A percentile compares a stretch with the other conserved stretches of the same genome.
Conservation (phyloP, 1,140 invertebrate species). For the Lepidurus arcticus region DNA sequence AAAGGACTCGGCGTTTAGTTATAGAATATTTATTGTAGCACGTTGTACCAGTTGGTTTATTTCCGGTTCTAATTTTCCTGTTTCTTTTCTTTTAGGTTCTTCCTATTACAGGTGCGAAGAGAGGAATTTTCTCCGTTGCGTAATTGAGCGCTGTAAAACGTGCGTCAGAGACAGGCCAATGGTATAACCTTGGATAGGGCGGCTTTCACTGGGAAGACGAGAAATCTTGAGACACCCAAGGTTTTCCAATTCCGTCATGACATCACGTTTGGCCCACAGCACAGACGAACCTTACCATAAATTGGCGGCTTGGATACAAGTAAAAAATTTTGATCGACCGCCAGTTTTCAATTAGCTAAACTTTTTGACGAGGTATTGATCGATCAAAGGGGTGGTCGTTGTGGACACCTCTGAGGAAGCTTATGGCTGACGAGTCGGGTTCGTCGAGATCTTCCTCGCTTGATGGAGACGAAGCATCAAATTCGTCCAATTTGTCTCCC, state of each 20-base stretch:
- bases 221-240: background rate
- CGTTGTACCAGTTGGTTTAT: background rate
- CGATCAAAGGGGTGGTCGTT: constrained; percentile 7
- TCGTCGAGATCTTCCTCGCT: background rate
- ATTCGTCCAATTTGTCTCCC: constrained; percentile 18
- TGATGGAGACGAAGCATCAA: background rate
- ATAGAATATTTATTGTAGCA: background rate
- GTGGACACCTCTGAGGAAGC: background rate
- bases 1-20: background rate
- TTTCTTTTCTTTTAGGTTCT: background rate
- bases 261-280: background rate
- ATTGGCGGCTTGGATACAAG: constrained; percentile 13
- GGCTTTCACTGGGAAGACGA: background rate
- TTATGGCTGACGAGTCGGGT: background rate
- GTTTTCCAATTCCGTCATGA: background rate
- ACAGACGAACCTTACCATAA: constrained; percentile 1
- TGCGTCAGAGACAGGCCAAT: background rate
- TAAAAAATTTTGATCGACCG: background rate
- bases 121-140: background rate
- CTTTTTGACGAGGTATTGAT: constrained; percentile 10
- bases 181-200: background rate
- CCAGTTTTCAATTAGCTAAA: background rate
- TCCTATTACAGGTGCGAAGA: background rate
- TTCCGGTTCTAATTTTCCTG: background rate
- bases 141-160: background rate